Percentiles rank a stretch among this genome's conserved stretches.
These are phyloP conservation scores for Dendrolimus punctatus DNA, from an alignment of 1,140 invertebrate genomes.

Conservation along the genomic window DNA sequence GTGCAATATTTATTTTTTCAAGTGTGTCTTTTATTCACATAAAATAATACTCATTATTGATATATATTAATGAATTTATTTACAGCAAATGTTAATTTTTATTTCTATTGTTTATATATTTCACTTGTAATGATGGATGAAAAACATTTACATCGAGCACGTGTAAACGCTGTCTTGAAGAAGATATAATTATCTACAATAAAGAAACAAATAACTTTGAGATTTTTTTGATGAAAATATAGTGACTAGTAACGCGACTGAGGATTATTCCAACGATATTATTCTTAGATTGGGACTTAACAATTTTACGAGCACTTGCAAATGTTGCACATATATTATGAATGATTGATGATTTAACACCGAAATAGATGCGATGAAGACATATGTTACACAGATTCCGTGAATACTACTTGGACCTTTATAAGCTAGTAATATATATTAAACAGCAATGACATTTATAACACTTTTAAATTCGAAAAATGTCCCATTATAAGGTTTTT, in stretches of 20 bases:
- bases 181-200: too few relatives aligned
- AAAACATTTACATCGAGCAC: neutral
- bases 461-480: slow-evolving; percentile 5
- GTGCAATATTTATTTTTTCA: slow-evolving; percentile 23
- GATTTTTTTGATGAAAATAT: slow-evolving; percentile 2
- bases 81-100: slow-evolving; percentile 29
- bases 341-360: slow-evolving; percentile 8
- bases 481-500: neutral
- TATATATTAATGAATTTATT: slow-evolving; percentile 42
- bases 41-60: slow-evolving; percentile 25
- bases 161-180: too few relatives aligned
- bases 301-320: neutral
- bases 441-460: slow-evolving; percentile 1
- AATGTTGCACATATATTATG: slow-evolving; percentile 13
- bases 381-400: slow-evolving; percentile 17
- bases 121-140: slow-evolving; percentile 5
- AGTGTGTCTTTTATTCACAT: slow-evolving; percentile 11
- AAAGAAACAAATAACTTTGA: slow-evolving; percentile 1
- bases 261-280: slow-evolving; percentile 12
- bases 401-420: slow-evolving; percentile 44
- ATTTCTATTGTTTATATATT: slow-evolving; percentile 5
- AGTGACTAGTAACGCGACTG: slow-evolving; percentile 12
- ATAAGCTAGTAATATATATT: slow-evolving; percentile 42
- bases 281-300: slow-evolving; percentile 51
- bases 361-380: too few relatives aligned